Conservation (phyloP, 2,797 vertebrate species). For the Ctenopoma multispine region DNA sequence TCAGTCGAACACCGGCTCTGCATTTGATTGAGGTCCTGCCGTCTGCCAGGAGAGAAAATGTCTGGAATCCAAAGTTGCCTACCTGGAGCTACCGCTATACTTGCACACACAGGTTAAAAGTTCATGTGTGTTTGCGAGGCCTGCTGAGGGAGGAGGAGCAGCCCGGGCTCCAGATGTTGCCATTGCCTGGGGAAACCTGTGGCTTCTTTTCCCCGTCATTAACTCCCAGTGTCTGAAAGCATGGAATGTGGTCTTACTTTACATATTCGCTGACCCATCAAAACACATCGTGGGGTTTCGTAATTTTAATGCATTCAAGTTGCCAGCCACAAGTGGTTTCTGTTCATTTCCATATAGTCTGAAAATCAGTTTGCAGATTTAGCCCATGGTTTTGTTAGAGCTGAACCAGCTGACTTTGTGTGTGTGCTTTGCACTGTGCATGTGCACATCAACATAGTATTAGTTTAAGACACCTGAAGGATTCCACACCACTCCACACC, state of each 20-base stretch:
- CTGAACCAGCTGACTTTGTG: not conserved
- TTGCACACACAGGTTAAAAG: slow-evolving; percentile 24
- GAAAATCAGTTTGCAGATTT: not conserved
- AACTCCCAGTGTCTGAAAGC: slow-evolving; percentile 22
- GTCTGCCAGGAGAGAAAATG: not conserved
- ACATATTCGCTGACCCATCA: not conserved
- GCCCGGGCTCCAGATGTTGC: slow-evolving; percentile 55
- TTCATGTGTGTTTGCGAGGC: slow-evolving; percentile 26
- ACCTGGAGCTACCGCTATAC: slow-evolving; percentile 25
- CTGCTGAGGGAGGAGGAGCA: slow-evolving; percentile 8
- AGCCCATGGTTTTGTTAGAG: not conserved
- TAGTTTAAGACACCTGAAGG: no score
- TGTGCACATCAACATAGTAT: not conserved
- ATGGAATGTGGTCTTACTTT: not conserved
- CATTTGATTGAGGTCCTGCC: not conserved
- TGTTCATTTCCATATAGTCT: not conserved
- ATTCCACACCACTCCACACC: no score
- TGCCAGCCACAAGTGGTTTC: not conserved
- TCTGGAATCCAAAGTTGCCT: slow-evolving; percentile 8
- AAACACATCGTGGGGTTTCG: not conserved
- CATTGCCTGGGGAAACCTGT: slow-evolving; percentile 32
- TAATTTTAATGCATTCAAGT: not conserved
- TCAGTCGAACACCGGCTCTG: slow-evolving; percentile 2
- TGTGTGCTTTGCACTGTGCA: not conserved
- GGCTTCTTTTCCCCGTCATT: slow-evolving; percentile 19